Evolutionary conservation across 2,888 invertebrate genomes (phyloP), one percentile per base, ranked within the genome.

Genomic region (Nomada goodeniana): DNA sequence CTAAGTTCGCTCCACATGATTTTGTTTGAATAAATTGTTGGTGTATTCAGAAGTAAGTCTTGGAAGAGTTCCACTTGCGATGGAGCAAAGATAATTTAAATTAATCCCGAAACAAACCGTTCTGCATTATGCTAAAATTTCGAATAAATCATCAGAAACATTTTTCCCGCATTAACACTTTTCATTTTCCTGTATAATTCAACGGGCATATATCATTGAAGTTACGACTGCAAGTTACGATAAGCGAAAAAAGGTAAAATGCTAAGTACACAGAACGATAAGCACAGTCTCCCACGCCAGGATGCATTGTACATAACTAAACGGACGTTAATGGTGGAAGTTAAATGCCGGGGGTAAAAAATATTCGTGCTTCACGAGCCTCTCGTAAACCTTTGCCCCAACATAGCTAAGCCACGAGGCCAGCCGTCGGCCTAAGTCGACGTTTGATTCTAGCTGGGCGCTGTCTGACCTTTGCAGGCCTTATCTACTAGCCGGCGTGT

Each of bases 401-500:
- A 26, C 36, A 52, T 61, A 29, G 60, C 60, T 23, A 61, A 60
- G 36, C 36, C 26, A 55, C 23, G 20, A 53, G n/a, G 7, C 10
- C 15, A 47, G 47, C 47, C 3, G 15, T 36, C 26, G 10, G 7
- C 36, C 52, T 23, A 65, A 52, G 64, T n/a, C 36, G 42, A 23
- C 23, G 42, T 44, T 47, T 36, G 72, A 65, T 53, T 42, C 20
- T 52, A 55, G n/a, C 42, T n/a, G 42, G 42, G 15, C 50, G n/a
- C 18, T 55, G 74, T 61, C 69, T 74, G 81, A 80, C 80, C 80
- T 65, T 74, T 60, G 47, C 55, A 20, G 42, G 50, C 29, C 53
- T 74, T 80, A 80, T 80, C 73, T 61, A 81, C 69, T 80, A 11
- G 44, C 68, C 4, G n/a, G 13, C 60, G 55, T 65, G 81, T 60